phyloP scores from a whole-genome alignment of 2,113 vertebrate species.

The Phainopepla nitens region DNA sequence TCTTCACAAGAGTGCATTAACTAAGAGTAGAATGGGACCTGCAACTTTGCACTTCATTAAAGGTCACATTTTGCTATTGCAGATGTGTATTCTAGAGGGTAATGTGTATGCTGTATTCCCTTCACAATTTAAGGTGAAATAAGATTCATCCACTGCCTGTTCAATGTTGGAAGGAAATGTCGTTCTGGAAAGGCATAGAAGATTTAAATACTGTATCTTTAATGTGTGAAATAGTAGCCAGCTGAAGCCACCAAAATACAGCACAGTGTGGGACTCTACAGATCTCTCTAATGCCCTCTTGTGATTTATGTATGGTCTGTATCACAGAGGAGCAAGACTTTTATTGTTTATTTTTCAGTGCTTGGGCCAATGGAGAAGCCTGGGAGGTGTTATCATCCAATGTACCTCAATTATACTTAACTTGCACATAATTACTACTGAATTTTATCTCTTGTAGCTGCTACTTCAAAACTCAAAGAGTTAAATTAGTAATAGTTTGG shows the following conservation, averaged over 20 bases:
- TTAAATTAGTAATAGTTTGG: not conserved
- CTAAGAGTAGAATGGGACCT: not conserved
- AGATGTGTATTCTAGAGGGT: not conserved
- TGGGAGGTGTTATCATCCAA: not conserved
- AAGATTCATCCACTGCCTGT: not conserved
- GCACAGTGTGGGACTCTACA: not conserved
- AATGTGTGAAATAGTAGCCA: not conserved
- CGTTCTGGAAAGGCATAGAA: not conserved
- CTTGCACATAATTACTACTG: not conserved
- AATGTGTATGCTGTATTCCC: rapidly evolving
- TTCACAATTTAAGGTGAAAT: not conserved
- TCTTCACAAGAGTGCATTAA: not conserved
- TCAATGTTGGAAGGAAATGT: not conserved
- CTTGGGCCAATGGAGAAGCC: not conserved
- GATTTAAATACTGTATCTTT: not conserved
- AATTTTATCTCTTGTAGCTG: not conserved
- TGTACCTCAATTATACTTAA: not conserved
- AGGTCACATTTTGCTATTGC: not conserved
- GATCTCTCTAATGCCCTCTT: not conserved
- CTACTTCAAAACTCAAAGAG: not conserved
- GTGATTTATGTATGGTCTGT: not conserved
- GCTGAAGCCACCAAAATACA: not conserved
- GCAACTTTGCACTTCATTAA: not conserved
- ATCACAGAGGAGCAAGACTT: not conserved
- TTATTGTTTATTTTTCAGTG: not conserved